Evolutionary conservation across 2,797 vertebrate genomes (phyloP).

Genomic region (Pangasius mekongensis): DNA sequence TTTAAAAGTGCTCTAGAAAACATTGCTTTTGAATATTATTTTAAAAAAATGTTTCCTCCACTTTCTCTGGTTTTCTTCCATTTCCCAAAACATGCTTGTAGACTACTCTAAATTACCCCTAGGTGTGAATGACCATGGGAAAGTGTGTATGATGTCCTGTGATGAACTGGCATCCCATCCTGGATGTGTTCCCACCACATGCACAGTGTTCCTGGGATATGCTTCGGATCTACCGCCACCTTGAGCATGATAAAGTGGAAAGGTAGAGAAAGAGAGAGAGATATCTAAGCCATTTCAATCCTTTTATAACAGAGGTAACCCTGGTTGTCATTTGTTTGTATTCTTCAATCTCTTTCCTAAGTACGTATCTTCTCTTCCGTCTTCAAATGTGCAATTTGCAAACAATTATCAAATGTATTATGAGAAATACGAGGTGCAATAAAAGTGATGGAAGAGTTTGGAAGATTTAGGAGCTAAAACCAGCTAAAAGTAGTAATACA

Average conservation of each 20-base stretch:
- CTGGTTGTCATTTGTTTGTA: constrained; percentile 28
- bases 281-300: not conserved
- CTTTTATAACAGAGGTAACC: not conserved
- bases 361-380: not conserved
- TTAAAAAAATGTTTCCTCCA: not conserved
- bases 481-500: not conserved
- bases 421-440: not conserved
- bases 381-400: not conserved
- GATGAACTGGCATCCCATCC: not conserved
- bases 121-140: not conserved
- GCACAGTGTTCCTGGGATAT: not conserved
- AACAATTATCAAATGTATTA: not conserved
- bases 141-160: not conserved
- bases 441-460: not conserved
- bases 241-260: not conserved
- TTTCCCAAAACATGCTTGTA: not conserved
- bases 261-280: not conserved
- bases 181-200: too few species aligned
- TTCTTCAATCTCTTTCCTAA: not conserved
- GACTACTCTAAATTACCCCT: not conserved
- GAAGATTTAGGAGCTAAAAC: not conserved
- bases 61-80: not conserved
- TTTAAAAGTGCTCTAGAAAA: not conserved
- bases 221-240: not conserved
- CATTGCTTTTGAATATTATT: not conserved